Base-by-base conservation (phyloP, 1,140 invertebrate genomes). In the Penaeus japonicus region DNA sequence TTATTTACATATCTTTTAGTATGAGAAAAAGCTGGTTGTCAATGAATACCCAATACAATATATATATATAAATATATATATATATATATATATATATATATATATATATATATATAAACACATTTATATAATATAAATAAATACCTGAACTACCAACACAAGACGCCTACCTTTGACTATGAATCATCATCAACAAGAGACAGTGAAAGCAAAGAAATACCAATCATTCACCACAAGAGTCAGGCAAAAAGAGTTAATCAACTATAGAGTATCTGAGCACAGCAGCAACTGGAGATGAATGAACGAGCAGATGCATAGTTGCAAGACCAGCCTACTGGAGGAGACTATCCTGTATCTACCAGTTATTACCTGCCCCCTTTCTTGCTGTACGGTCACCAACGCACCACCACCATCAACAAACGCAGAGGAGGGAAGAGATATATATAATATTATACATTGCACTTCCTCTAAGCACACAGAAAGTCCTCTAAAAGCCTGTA, bases 351-450 rank as follows among this genome's bases (percentile, higher is more conserved):
- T 75, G 55, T 27, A 12, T 20, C 39, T 77, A 84, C 79, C 47
- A 75, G 35, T 70, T 54, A 84, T 89, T 89, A 89, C 87, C 87
- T 89, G 32, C 81, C 87, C 82, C 87, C 87, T 62, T 84, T 89
- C 62, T 89, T 89, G 87, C 87, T 89, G 87, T 75, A 65, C 62
- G 12, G 57, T 24, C 87, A 87, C 39, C 87, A 84, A 57, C 73
- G 81, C 83, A 84, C 75, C 87, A 89, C 53, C 82, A 84, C 82
- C 82, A 84, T 30, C 84, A 86, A 80, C 87, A 89, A 35, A 77
- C 24, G 47, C 73, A 89, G 32, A 77, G 73, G 20, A 30, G 73
- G 83, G 83, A 85, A 89, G 87, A 89, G 77, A 85, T 35, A 85
- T 22, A 73, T 53, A 30, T 70, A 59, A 79, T 79, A 78, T 75